Percentiles rank a stretch among this genome's conserved stretches.
These are phyloP conservation scores for Rhorus exstirpatorius DNA, from an alignment of 2,888 invertebrate species.

Conservation along the genomic window DNA sequence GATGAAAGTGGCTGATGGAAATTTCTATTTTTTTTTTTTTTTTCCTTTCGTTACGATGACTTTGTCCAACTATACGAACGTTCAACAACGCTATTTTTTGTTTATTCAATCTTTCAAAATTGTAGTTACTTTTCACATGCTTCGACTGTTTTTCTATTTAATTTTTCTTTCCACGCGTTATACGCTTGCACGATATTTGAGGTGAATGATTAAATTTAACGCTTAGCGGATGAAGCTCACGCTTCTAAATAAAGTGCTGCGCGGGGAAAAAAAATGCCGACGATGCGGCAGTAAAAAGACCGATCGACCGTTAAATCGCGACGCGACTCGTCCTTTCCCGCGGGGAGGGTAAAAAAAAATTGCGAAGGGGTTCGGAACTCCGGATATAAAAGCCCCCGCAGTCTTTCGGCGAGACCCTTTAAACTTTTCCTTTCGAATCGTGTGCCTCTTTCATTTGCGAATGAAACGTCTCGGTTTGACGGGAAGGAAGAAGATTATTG, in stretches of 20 bases:
- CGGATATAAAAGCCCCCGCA: slow-evolving; percentile 19
- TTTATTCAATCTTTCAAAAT: neutral
- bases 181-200: neutral
- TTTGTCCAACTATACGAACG: neutral
- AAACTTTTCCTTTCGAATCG: slow-evolving; percentile 78
- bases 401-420: slow-evolving; percentile 69
- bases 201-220: neutral
- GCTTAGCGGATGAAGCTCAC: neutral
- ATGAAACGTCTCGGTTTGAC: slow-evolving; percentile 78
- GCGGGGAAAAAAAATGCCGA: slow-evolving; percentile 40
- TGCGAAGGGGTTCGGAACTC: slow-evolving; percentile 48
- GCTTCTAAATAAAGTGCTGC: slow-evolving; percentile 7
- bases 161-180: neutral
- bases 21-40: neutral
- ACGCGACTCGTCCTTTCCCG: slow-evolving; percentile 19
- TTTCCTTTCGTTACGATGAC: too few species aligned
- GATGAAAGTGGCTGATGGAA: neutral
- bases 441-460: slow-evolving; percentile 79
- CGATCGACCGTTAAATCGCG: slow-evolving; percentile 55
- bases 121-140: neutral
- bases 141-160: too few species aligned
- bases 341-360: slow-evolving; percentile 27
- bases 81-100: too few species aligned
- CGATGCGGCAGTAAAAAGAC: slow-evolving; percentile 22
- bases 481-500: slow-evolving; percentile 78